Percentiles rank a stretch among this genome's conserved stretches.
phyloP scores from a whole-genome alignment of 2,888 invertebrate species.

The Eustalomyia histrio region DNA sequence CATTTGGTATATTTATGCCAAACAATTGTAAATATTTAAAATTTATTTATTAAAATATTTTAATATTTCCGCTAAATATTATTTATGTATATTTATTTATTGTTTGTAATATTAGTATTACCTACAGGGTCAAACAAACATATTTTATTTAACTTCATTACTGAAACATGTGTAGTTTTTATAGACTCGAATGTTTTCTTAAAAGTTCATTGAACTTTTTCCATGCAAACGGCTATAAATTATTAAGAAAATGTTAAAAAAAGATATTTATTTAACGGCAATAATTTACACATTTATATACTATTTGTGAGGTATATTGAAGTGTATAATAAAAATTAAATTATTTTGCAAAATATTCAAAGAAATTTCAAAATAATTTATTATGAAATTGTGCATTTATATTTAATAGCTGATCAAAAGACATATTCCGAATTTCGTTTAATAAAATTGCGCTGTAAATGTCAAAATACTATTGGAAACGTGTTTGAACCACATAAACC shows the following conservation, averaged over 20 bases:
- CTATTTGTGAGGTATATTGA: conserved; percentile 3
- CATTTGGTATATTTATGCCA: background rate
- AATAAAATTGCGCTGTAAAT: conserved; percentile 31
- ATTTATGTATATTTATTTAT: too few species aligned
- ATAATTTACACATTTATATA: background rate
- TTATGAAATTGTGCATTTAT: conserved; percentile 9
- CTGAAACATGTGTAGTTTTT: too few species aligned
- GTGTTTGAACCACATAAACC: conserved; percentile 36
- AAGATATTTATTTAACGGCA: background rate
- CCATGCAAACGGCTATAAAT: background rate
- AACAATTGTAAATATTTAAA: background rate
- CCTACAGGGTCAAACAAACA: too few species aligned
- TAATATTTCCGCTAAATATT: too few species aligned
- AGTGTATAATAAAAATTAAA: conserved; percentile 3
- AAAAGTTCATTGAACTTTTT: too few species aligned
- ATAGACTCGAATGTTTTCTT: too few species aligned
- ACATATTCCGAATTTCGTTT: conserved; percentile 26
- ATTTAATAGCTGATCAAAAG: conserved; percentile 21
- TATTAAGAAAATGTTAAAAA: background rate
- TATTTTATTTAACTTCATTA: too few species aligned
- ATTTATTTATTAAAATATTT: too few species aligned
- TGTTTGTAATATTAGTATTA: too few species aligned
- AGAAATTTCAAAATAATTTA: conserved; percentile 1
- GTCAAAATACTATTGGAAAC: conserved; percentile 34
- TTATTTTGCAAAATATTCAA: background rate